phyloP scores from a whole-genome alignment of 1,140 invertebrate species.

The Maconellicoccus hirsutus region DNA sequence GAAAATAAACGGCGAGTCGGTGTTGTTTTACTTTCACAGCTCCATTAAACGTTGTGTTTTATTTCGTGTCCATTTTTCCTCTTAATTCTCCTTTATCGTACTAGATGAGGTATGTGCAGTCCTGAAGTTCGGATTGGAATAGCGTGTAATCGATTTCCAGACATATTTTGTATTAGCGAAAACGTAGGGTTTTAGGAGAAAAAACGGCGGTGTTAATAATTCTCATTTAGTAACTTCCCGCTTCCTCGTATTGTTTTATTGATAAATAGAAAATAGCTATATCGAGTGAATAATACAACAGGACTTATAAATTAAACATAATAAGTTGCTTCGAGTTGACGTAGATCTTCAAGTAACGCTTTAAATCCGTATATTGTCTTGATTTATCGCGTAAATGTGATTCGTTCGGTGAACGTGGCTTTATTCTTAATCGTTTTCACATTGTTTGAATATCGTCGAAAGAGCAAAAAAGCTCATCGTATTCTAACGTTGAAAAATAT shows the following conservation, averaged over 20 bases:
- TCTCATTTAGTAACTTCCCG: no score
- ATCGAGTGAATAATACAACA: no score
- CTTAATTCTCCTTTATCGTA: not conserved
- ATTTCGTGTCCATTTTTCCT: slow-evolving; percentile 16
- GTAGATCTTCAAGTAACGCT: not conserved
- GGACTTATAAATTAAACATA: not conserved
- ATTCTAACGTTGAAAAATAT: no score
- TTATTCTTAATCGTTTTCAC: not conserved
- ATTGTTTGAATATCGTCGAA: not conserved
- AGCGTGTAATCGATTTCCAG: no score
- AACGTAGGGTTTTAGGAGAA: no score
- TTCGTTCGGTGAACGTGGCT: not conserved
- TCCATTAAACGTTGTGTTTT: slow-evolving; percentile 19
- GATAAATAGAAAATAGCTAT: no score
- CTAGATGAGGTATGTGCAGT: no score
- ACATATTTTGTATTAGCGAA: no score
- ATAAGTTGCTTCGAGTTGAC: not conserved
- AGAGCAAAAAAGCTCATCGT: not conserved
- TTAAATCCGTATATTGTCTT: not conserved
- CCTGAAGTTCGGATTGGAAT: no score
- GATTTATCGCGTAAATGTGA: not conserved
- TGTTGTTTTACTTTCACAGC: slow-evolving; percentile 12
- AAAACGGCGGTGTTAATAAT: no score
- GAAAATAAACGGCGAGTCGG: slow-evolving; percentile 17
- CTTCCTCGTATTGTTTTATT: no score